Percentiles rank a stretch among this genome's conserved stretches.
Evolutionary conservation across 2,113 vertebrate genomes (phyloP).

Genomic region (Stigmatopora nigra): DNA sequence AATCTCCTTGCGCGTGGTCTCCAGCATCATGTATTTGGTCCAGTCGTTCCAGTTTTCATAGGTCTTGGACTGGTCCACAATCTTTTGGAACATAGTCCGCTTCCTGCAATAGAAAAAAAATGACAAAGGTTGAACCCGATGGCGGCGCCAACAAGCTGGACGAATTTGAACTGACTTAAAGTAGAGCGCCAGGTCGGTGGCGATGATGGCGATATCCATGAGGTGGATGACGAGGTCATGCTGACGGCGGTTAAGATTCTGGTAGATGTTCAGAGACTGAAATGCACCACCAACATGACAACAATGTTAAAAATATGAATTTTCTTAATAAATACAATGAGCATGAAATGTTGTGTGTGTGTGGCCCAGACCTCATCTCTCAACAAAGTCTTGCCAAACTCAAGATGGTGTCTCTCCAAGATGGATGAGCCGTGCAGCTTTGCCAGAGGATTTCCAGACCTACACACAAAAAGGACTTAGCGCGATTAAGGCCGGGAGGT

Average conservation of each 20-base stretch:
- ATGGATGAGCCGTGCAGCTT: constrained; percentile 77
- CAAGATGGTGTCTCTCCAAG: constrained; percentile 77
- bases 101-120: constrained; percentile 52
- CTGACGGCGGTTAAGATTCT: constrained; percentile 72
- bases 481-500: constrained; percentile 24
- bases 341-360: too few relatives aligned
- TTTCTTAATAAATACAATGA: too few relatives aligned
- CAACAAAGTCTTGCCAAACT: constrained; percentile 72
- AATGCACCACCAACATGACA: constrained; percentile 3
- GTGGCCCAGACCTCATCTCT: constrained; percentile 66
- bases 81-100: constrained; percentile 78
- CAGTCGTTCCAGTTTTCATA: constrained; percentile 68
- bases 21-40: constrained; percentile 76
- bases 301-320: not conserved
- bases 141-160: too few relatives aligned
- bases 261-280: constrained; percentile 72
- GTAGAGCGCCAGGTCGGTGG: constrained; percentile 75
- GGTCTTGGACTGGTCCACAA: constrained; percentile 76
- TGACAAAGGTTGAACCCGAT: not conserved
- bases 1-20: constrained; percentile 75
- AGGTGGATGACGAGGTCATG: constrained; percentile 72
- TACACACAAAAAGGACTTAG: constrained; percentile 29
- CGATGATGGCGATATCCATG: constrained; percentile 77
- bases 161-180: constrained; percentile 66
- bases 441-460: constrained; percentile 73